Conservation (phyloP, 2,797 vertebrate species). For the Heteromormyrus szaboi region DNA sequence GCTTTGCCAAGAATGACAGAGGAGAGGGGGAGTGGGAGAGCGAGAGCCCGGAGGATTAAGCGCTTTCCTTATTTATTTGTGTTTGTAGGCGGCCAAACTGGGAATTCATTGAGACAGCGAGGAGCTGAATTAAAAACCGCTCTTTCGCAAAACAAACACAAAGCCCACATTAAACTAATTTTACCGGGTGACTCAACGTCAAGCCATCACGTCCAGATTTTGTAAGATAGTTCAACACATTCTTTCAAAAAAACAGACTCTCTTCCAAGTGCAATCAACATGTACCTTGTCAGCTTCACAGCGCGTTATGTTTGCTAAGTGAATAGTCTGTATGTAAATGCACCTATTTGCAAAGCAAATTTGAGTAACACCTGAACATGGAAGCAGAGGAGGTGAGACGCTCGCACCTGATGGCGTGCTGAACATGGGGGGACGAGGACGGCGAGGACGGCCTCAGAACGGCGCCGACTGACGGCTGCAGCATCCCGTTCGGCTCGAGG, state of each 20-base stretch:
- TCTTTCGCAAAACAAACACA: neutral
- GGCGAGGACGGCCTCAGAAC: neutral
- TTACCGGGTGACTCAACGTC: neutral
- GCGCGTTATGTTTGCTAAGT: neutral
- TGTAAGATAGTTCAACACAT: neutral
- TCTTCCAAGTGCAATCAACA: neutral
- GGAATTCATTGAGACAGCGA: neutral
- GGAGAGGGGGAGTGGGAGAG: neutral
- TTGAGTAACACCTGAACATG: neutral
- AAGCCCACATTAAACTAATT: neutral
- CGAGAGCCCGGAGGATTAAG: neutral
- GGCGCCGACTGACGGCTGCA: neutral
- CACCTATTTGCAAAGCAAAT: slow-evolving; percentile 6
- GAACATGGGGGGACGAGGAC: neutral
- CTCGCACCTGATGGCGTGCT: neutral
- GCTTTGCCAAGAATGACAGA: neutral
- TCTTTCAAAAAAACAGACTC: neutral
- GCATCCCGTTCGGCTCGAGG: neutral
- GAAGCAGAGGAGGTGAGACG: neutral
- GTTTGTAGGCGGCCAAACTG: neutral
- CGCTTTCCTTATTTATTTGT: neutral
- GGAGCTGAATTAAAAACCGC: neutral
- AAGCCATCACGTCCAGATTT: neutral
- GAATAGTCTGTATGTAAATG: neutral
- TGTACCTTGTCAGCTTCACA: neutral